phyloP scores from a whole-genome alignment of 2,888 invertebrate species.

The Apantesis nais region DNA sequence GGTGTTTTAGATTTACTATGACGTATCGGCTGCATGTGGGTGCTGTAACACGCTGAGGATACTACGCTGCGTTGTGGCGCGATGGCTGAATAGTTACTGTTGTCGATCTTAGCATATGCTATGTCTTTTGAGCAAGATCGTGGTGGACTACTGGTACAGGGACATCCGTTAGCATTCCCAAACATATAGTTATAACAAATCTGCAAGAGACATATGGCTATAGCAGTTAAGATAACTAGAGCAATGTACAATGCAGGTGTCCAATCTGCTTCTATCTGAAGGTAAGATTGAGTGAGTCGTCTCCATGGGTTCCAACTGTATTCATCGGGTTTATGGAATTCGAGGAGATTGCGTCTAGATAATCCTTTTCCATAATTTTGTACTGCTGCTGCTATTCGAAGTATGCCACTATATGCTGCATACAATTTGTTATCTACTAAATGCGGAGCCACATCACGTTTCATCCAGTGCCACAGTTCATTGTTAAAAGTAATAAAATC shows the following conservation, averaged over 20 bases:
- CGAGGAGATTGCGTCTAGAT: constrained; percentile 68
- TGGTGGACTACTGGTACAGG: constrained; percentile 48
- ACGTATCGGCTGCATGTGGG: constrained; percentile 44
- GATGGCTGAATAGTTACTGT: constrained; percentile 60
- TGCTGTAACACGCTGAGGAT: constrained; percentile 43
- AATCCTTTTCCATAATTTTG: constrained; percentile 75
- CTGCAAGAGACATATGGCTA: constrained; percentile 66
- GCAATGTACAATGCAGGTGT: constrained; percentile 63
- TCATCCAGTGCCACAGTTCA: constrained; percentile 81
- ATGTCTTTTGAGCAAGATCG: constrained; percentile 42
- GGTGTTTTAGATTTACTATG: constrained; percentile 52
- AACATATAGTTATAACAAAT: constrained; percentile 66
- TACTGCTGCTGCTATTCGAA: constrained; percentile 76
- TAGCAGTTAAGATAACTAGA: constrained; percentile 59
- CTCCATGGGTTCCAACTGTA: constrained; percentile 70
- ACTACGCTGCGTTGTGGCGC: constrained; percentile 56
- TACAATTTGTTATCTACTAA: constrained; percentile 73
- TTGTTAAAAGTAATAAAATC: constrained; percentile 78
- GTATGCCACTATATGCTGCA: constrained; percentile 72
- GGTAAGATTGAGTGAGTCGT: constrained; percentile 56
- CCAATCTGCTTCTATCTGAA: constrained; percentile 66
- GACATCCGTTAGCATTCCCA: constrained; percentile 57
- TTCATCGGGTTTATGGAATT: constrained; percentile 46
- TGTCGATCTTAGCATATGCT: constrained; percentile 59
- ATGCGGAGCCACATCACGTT: constrained; percentile 73